Evolutionary conservation across 2,888 invertebrate genomes (phyloP).

Genomic region (Incurvaria masculella): DNA sequence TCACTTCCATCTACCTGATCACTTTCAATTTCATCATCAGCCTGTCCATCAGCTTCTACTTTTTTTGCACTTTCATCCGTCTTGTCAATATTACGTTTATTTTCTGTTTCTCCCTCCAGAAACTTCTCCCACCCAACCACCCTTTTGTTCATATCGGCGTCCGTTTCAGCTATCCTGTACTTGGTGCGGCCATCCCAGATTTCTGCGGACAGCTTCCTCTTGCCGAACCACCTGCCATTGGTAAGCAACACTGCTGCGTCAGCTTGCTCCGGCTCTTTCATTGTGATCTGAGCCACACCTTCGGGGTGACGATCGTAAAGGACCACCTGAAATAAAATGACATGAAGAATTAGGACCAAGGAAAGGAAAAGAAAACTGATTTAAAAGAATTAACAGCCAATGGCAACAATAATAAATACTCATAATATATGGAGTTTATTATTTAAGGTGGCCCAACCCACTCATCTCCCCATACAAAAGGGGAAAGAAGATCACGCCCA

Average conservation of each 20-base stretch:
- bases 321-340: too few relatives aligned
- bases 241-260: constrained; percentile 85
- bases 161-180: constrained; percentile 88
- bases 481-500: too few relatives aligned
- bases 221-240: constrained; percentile 88
- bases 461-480: too few relatives aligned
- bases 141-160: constrained; percentile 77
- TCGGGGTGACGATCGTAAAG: constrained; percentile 93
- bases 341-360: too few relatives aligned
- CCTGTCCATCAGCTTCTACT: background rate
- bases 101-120: constrained; percentile 60
- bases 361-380: too few relatives aligned
- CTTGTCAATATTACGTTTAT: constrained; percentile 1
- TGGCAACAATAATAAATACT: too few relatives aligned
- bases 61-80: background rate
- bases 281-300: constrained; percentile 90
- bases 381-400: too few relatives aligned
- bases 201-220: constrained; percentile 79
- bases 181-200: constrained; percentile 96
- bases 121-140: constrained; percentile 86
- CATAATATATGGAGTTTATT: too few relatives aligned
- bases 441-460: too few relatives aligned
- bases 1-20: too few relatives aligned
- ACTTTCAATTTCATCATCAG: background rate
- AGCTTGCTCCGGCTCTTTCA: constrained; percentile 87